Conservation (phyloP, 1,140 invertebrate genomes). For the Pseudomyrmex pallidus region DNA sequence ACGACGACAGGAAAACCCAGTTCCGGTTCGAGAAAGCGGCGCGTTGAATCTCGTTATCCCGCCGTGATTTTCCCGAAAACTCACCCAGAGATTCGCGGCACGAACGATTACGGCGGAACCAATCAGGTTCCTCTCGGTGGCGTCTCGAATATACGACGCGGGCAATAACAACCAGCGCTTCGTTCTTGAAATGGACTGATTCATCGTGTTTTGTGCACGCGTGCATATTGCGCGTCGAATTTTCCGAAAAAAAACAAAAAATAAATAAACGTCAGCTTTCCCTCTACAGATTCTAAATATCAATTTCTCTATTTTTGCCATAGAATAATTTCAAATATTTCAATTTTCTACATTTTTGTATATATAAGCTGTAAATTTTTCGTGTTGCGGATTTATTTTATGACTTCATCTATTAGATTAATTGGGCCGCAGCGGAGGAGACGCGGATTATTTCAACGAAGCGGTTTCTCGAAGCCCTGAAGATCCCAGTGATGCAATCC, state of each 20-base stretch:
- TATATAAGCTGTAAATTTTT: background rate
- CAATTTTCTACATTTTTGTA: background rate
- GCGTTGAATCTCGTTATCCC: slow-evolving; percentile 58
- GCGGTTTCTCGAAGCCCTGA: background rate
- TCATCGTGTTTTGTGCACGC: background rate
- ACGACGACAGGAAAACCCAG: slow-evolving; percentile 22
- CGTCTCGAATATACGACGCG: background rate
- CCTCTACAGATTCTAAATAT: background rate
- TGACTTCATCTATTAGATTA: background rate
- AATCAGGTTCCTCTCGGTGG: slow-evolving; percentile 44
- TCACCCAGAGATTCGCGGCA: slow-evolving; percentile 60
- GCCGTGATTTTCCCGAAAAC: slow-evolving; percentile 58
- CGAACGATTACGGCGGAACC: slow-evolving; percentile 57
- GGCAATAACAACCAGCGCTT: slow-evolving; percentile 47
- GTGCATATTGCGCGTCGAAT: background rate
- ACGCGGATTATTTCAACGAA: slow-evolving; percentile 5
- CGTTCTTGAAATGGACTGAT: slow-evolving; percentile 9
- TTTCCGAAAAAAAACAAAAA: background rate
- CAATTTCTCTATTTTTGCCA: background rate
- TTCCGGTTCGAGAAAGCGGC: slow-evolving; percentile 47
- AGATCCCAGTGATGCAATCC: background rate
- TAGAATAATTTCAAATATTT: background rate
- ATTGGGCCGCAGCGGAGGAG: background rate
- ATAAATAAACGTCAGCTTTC: background rate
- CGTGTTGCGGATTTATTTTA: background rate